Evolutionary conservation across 2,797 vertebrate genomes (phyloP).

Genomic region (Mustela erminea): DNA sequence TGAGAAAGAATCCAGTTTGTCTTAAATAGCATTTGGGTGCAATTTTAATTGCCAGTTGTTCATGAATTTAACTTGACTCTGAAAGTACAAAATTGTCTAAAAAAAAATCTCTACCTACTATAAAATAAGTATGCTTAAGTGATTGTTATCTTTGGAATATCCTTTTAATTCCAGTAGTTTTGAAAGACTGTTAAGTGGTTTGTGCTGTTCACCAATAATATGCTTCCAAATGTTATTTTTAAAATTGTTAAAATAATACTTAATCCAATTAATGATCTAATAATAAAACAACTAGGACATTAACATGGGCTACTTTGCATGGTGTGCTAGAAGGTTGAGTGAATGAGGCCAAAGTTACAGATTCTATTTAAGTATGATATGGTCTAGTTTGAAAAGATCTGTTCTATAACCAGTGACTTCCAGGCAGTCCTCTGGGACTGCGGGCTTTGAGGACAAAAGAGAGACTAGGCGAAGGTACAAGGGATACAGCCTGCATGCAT

Average conservation of each 20-base stretch:
- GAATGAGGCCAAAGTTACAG: conserved; percentile 50
- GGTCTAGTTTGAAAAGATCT: conserved; percentile 41
- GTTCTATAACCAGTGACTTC: not conserved
- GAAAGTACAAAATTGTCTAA: conserved; percentile 16
- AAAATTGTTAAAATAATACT: not conserved
- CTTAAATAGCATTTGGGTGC: not conserved
- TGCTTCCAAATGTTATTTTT: not conserved
- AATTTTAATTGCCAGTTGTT: conserved; percentile 36
- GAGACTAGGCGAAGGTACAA: not conserved
- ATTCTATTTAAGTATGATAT: not conserved
- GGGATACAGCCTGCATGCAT: not conserved
- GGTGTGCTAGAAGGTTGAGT: not conserved
- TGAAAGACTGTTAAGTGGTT: not conserved
- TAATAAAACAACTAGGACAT: conserved; percentile 35
- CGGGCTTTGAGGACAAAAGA: not conserved
- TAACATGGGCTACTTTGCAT: not conserved
- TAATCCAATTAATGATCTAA: conserved; percentile 44
- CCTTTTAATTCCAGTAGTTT: conserved; percentile 26
- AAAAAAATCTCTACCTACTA: not conserved
- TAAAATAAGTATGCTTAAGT: not conserved
- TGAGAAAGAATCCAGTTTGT: not conserved
- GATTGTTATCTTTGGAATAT: not conserved
- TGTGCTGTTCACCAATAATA: not conserved
- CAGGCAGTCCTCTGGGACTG: not conserved
- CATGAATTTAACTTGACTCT: conserved; percentile 26